Evolutionary conservation across 2,113 vertebrate species (phyloP), one percentile per base, ranked within the genome.

Genomic region (Elachura formosa): DNA sequence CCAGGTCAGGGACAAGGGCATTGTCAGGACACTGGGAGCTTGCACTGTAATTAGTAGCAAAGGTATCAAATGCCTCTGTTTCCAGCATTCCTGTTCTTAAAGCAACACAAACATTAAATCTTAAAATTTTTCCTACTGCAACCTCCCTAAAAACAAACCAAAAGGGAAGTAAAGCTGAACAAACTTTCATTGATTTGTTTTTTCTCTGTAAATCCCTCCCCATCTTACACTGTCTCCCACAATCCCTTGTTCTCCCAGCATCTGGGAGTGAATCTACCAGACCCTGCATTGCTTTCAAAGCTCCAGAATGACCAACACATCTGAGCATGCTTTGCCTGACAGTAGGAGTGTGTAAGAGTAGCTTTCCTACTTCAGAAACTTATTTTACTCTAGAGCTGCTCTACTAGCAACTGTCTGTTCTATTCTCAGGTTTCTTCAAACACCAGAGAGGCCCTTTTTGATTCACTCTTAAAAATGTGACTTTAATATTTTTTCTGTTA

Each of bases 1-100:
- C 71, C 88, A 80, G 97, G 95, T 97, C 96, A 97, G 96, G 92
- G 93, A 94, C 96, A 96, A 97, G 96, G 96, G 96, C 95, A 91
- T 94, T 95, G 92, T 95, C 94, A 96, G 93, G 95, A 96, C 93
- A 95, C 88, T 77, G 78, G 93, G 73, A 96, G 91, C 93, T 96
- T 95, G 96, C 93, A 90, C 91, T 94, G 89, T 97, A 96, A 96
- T 96, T 96, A 96, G 94, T 93, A 90, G 95, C 88, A 94, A 96
- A 95, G 93, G 88, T 96, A 96, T 95, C 96, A 95, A 95, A 97
- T 92, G 93, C 96, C 88, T 91, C 91, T 4, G 38, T 86, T 93
- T 95, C 79, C 74, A 93, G 92, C 95, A 97, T 96, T 96, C 95
- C 93, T 94, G 43, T 52, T 41, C 81, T 97, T 96, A 95, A 97